These are phyloP conservation scores for Latrodectus geometricus DNA, from an alignment of 1,140 invertebrate genomes.

Conservation along the genomic window DNA sequence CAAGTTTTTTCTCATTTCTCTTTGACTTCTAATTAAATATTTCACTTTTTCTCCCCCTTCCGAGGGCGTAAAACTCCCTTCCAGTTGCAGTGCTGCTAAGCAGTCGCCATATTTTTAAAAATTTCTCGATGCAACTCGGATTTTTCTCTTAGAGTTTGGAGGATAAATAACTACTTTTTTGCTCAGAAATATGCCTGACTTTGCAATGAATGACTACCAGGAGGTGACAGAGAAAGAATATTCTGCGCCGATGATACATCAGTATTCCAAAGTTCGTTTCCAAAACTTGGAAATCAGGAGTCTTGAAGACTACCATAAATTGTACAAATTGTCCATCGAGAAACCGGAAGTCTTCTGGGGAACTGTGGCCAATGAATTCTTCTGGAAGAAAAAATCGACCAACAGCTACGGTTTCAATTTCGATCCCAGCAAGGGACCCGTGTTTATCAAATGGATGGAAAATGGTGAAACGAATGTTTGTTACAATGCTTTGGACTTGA, in stretches of 20 bases:
- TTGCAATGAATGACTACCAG: neutral
- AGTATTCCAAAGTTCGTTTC: constrained; percentile 1
- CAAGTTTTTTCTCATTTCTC: neutral
- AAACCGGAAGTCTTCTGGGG: constrained; percentile 91
- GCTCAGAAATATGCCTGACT: constrained; percentile 33
- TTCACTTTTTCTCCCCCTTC: neutral
- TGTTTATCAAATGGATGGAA: constrained; percentile 94
- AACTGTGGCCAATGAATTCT: constrained; percentile 87
- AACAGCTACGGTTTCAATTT: constrained; percentile 93
- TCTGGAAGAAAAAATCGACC: constrained; percentile 81
- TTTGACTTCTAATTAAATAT: neutral
- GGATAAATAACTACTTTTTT: neutral
- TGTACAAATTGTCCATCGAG: constrained; percentile 87
- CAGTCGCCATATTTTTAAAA: neutral
- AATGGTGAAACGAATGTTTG: constrained; percentile 94
- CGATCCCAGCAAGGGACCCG: constrained; percentile 85
- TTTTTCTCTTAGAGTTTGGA: neutral
- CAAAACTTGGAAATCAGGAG: constrained; percentile 71
- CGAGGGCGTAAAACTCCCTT: neutral
- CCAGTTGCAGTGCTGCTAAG: neutral
- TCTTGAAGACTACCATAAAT: constrained; percentile 82
- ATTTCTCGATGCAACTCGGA: neutral
- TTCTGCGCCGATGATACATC: neutral
- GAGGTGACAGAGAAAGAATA: neutral
- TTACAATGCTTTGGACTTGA: constrained; percentile 93